Percentiles rank a stretch among this genome's conserved stretches.
These are phyloP conservation scores for Tribolium madens DNA, from an alignment of 1,140 invertebrate genomes.

Conservation along the genomic window DNA sequence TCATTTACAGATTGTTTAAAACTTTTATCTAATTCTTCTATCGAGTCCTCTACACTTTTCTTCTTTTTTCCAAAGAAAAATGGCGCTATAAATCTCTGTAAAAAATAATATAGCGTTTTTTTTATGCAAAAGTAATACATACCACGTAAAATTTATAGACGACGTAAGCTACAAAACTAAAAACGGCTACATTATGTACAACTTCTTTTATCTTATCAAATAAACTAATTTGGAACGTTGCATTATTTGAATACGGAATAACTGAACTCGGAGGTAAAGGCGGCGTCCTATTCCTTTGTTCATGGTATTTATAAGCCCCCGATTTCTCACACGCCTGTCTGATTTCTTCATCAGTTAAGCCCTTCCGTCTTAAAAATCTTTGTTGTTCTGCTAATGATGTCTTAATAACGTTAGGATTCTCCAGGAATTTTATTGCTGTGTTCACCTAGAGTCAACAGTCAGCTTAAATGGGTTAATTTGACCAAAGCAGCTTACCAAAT, in stretches of 20 bases:
- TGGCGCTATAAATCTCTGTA: slow-evolving; percentile 62
- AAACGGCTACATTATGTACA: slow-evolving; percentile 75
- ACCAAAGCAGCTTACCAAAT: slow-evolving; percentile 46
- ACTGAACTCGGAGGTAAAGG: slow-evolving; percentile 39
- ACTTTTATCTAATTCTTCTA: slow-evolving; percentile 76
- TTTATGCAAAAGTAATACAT: slow-evolving; percentile 38
- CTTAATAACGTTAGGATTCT: slow-evolving; percentile 83
- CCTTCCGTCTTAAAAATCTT: slow-evolving; percentile 84
- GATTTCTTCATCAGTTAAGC: slow-evolving; percentile 84
- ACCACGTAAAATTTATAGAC: slow-evolving; percentile 83
- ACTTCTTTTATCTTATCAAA: slow-evolving; percentile 75
- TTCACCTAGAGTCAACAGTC: slow-evolving; percentile 72
- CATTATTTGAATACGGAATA: slow-evolving; percentile 34
- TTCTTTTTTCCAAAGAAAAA: slow-evolving; percentile 64
- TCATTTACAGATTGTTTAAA: slow-evolving; percentile 73
- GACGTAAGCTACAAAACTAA: slow-evolving; percentile 78
- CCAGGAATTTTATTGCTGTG: slow-evolving; percentile 88
- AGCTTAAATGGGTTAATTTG: background rate
- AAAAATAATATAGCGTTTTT: slow-evolving; percentile 35
- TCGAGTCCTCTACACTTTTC: slow-evolving; percentile 70
- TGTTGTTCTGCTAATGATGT: slow-evolving; percentile 82
- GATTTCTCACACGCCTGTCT: slow-evolving; percentile 77
- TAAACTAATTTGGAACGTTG: slow-evolving; percentile 55
- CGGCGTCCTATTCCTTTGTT: slow-evolving; percentile 47
- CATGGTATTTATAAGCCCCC: slow-evolving; percentile 64